Evolutionary conservation across 2,888 invertebrate genomes (phyloP), one percentile per base, ranked within the genome.

Genomic region (Oscheius sp.): DNA sequence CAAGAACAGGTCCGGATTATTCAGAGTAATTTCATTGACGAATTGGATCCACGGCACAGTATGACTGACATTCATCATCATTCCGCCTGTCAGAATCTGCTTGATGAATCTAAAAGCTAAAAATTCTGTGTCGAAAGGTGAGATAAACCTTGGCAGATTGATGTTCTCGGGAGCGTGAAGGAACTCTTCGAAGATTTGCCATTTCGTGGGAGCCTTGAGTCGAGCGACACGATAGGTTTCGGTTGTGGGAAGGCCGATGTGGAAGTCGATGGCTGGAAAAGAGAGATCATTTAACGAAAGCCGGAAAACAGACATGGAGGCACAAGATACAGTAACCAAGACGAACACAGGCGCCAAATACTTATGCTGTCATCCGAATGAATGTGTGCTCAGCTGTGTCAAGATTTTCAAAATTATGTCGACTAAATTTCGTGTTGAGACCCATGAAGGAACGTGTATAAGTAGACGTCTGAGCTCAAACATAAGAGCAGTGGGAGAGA

Each of bases 1-100:
- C 47, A 76, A 21, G 63, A 83, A 84, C 57, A 84, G 76, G 32
- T 86, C 86, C 2, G 86, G 86, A 65, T 86, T 82, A 74, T 86
- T 86, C 42, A 86, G 74, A 2, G 84, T 84, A 76, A 85, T 80
- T n/a, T 77, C 76, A 32, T 60, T 72, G 11, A 76, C 75, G 62
- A 81, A 81, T 13, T 73, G 68, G 2, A 81, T 68, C 55, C 76
- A 81, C 2, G 80, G 80, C 2, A 77, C 78, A 10, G 71, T 62
- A 2, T 74, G 53, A 1, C 51, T 48, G 0, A 75, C 70, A 62
- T 75, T 81, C 2, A 59, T 59, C 4, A 77, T 57, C 5, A 77
- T 76, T 73, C 79, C 79, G 35, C 75, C 76, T 4, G 35, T 73
- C 4, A 58, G 33, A 33, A 42, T 55, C 35, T 81, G 76, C 3